Evolutionary conservation across 2,113 vertebrate species (phyloP).

Genomic region (Campylomormyrus tamandua): DNA sequence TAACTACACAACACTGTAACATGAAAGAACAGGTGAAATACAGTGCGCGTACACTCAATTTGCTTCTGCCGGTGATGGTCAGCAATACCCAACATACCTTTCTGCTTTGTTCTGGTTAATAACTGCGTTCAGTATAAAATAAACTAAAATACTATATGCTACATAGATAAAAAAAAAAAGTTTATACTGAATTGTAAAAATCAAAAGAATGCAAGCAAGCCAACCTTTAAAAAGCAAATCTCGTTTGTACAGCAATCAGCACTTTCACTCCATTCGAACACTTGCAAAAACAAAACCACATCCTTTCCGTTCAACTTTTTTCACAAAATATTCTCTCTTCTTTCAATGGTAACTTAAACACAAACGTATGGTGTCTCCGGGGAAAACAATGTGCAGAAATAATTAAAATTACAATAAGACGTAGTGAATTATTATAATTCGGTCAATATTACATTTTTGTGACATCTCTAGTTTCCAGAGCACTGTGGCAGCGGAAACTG

Average conservation of each 20-base stretch:
- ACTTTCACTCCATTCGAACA: neutral
- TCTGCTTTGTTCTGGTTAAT: neutral
- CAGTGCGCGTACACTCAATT: neutral
- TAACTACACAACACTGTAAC: neutral
- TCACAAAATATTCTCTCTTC: neutral
- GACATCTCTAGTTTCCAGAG: neutral
- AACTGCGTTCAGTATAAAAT: neutral
- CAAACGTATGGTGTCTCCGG: neutral
- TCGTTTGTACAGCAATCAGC: neutral
- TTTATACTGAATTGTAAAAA: constrained; percentile 7
- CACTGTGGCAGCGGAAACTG: neutral
- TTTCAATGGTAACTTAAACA: neutral
- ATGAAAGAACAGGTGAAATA: neutral
- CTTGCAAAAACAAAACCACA: neutral
- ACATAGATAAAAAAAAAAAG: neutral
- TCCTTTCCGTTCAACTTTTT: neutral
- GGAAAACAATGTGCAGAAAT: neutral
- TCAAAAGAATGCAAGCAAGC: neutral
- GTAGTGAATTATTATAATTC: constrained; percentile 13
- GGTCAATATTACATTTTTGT: neutral
- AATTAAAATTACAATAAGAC: constrained; percentile 1
- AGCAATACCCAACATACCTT: neutral
- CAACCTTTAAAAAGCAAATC: neutral
- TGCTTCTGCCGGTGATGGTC: neutral
- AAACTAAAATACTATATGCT: neutral